A percentile compares a stretch with the other conserved stretches of the same genome.
These are phyloP conservation scores for Pachycephus smyrnensis DNA, from an alignment of 2,888 invertebrate species.

Conservation along the genomic window DNA sequence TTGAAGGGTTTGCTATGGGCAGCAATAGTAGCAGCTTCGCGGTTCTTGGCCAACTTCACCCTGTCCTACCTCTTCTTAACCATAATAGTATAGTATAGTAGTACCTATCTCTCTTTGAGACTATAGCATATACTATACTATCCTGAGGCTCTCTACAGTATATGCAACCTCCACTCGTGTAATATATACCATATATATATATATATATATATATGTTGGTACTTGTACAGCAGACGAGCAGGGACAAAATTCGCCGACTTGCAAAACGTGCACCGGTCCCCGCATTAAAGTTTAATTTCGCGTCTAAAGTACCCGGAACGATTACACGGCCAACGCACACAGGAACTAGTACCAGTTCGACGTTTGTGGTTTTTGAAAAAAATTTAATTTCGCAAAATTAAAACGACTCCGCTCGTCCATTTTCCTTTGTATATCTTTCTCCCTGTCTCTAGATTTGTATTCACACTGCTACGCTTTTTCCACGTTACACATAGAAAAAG, in stretches of 20 bases:
- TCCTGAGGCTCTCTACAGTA: background rate
- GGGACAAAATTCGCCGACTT: conserved; percentile 21
- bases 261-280: conserved; percentile 17
- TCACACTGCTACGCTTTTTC: background rate
- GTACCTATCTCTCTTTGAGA: background rate
- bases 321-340: conserved; percentile 39
- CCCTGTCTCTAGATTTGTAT: background rate
- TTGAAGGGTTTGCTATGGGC: background rate
- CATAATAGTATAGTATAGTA: background rate
- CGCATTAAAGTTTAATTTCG: conserved; percentile 41
- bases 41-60: background rate
- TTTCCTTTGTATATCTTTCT: background rate
- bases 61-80: background rate
- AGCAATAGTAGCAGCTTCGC: background rate
- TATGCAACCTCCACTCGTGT: background rate
- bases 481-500: background rate
- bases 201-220: background rate
- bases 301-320: conserved; percentile 38
- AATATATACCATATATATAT: background rate
- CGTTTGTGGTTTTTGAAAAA: conserved; percentile 11
- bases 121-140: background rate
- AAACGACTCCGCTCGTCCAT: conserved; percentile 8
- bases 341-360: background rate
- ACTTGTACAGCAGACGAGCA: background rate
- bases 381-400: conserved; percentile 29